Base-by-base conservation (phyloP, 2,797 vertebrate genomes). In the Staurois parvus region DNA sequence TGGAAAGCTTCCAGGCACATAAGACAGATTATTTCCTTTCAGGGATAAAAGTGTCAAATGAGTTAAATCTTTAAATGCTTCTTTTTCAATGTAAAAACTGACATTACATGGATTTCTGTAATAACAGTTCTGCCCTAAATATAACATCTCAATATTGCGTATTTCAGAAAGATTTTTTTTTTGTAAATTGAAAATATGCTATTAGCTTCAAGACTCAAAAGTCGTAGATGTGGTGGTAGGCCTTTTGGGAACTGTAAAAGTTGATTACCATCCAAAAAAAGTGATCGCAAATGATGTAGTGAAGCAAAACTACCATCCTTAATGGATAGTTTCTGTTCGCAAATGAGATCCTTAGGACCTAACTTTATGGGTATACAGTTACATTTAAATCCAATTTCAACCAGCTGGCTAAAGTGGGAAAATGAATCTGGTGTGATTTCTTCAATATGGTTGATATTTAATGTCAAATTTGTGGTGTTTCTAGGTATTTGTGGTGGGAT, bases 91-190 rank as follows among this genome's bases (percentile, higher is more conserved):
- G 13, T 73, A 66, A 90, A 96, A 99, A 0, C 96, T 96, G 29
- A 81, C 88, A 76, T 98, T 97, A 88, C 98, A 99, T 0, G 97
- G 97, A 87, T 99, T 99, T 76, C 98, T 95, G 88, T 93, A 98
- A 89, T 99, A 99, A 84, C 98, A 99, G 89, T 99, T 99, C 89
- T 98, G 97, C 70, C 98, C 96, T 1, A 99, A 93, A 72, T 97
- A 98, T 84, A 99, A 93, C 0, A 67, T 85, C 91, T 97, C 90
- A 68, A 99, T 85, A 73, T 95, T 96, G 62, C 37, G 81, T 62
- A 99, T 89, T 79, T 94, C 94, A 0, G 96, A 96, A 2, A 99
- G 90, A 88, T 96, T 97, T 37, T 88, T 37, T 88, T 87, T 89
- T 92, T 95, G 4, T 83, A 91, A 89, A 99, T 93, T 4, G 89